Base-by-base conservation (phyloP, 2,888 invertebrate genomes). In the Bruchidius siliquastri region DNA sequence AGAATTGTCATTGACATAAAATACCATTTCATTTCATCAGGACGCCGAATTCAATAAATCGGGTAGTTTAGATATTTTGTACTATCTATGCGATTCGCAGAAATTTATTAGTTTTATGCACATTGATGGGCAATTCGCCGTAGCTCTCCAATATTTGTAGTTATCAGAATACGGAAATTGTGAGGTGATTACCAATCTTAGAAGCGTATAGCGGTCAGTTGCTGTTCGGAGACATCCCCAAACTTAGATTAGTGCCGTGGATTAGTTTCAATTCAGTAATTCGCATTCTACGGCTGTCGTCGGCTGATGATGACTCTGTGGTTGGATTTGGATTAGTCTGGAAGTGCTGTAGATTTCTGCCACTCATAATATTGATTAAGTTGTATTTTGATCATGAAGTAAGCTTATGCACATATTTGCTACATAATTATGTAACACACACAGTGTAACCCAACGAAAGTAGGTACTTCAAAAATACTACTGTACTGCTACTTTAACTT, bases 121-220 rank as follows among this genome's bases (percentile, higher is more conserved):
- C 49, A 49, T 49, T 8, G 18, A 13, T 49, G 49, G 1, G 49
- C 49, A 8, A 2, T 26, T 26, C 26, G 26, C 8, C 26, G 49
- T 1, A 49, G 3, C 49, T 49, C 49, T 49, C 49, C 49, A 49
- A 49, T 81, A 83, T 84, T 83, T 81, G 82, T 82, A 77, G 82
- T 84, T 83, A 83, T 83, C 81, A 49, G 49, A 49, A 49, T 49
- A 49, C 49, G 49, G 49, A 49, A 49, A 49, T 49, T 49, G 49
- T 49, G 49, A 49, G 49, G 49, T 49, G 49, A 49, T 49, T 49
- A 49, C 49, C 49, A 49, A 49, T 49, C 49, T 49, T 49, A 49
- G 49, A 49, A 49, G 49, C 49, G 13, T 8, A 49, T 49, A 49
- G 49, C 49, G 49, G 49, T 49, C 49, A 49, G 49, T 49, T 13